Evolutionary conservation across 2,113 vertebrate genomes (phyloP), one percentile per base, ranked within the genome.

Genomic region (Seriola quinqueradiata): DNA sequence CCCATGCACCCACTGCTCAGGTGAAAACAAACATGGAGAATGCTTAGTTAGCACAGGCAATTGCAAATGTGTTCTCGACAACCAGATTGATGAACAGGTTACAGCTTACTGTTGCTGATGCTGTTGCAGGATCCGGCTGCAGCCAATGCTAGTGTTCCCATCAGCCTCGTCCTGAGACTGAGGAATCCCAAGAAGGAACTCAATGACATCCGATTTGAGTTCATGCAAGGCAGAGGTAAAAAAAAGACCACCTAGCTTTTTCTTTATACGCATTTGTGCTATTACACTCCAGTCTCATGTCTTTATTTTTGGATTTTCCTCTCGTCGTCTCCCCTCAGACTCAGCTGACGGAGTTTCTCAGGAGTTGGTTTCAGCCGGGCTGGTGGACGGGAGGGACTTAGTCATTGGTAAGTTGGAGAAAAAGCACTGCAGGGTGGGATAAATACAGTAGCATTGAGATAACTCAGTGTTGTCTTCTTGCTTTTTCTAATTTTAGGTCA

Each of bases 181-280:
- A 97, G 99, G 92, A 99, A 99, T 95, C 96, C 95, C 77, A 99
- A 99, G 95, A 99, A 99, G 92, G 99, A 99, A 82, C 96, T 99
- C 84, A 99, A 99, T 71, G 99, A 99, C 92, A 99, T 99, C 86
- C 95, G 98, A 77, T 99, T 99, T 91, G 99, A 99, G 93, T 99
- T 99, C 91, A 98, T 98, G 95, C 96, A 97, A 21, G 98, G 99
- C 87, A 97, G 97, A 98, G 99, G 99, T 99, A 69, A 92, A 93
- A 63, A 93, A 63, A 1, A 3, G 1, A 63, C 73, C 28, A 0
- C 1, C 14, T 10, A 6, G 14, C 25, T 2, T 0, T 14, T 67
- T 52, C 21, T 25, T 17, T 34, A 23, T 8, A 1, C 4, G 40
- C 13, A 3, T 28, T 28, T 38, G 16, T 67, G 50, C 17, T 17